A percentile compares a stretch with the other conserved stretches of the same genome.
Conservation (phyloP, 2,888 invertebrate genomes). For the Liodrosophila aerea region DNA sequence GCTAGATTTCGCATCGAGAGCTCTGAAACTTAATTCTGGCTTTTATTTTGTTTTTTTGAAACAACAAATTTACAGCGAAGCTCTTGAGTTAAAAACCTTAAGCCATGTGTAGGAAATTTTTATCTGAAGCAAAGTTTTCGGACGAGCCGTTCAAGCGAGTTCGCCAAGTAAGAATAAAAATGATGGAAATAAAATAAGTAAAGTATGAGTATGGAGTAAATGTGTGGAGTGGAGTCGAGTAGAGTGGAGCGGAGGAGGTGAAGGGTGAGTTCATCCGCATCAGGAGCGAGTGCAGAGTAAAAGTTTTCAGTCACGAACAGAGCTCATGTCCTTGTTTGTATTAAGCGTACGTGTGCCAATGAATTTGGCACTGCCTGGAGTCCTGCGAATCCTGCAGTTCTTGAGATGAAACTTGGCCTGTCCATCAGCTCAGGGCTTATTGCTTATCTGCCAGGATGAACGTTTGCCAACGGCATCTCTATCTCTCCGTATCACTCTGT, state of each 20-base stretch:
- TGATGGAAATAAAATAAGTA: constrained; percentile 75
- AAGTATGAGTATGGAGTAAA: constrained; percentile 56
- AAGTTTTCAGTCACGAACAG: constrained; percentile 79
- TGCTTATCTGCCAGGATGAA: constrained; percentile 69
- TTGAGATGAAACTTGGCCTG: constrained; percentile 63
- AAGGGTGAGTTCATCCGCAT: constrained; percentile 39
- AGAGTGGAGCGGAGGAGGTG: background rate
- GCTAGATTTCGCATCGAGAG: too few relatives aligned
- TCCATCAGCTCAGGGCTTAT: constrained; percentile 72
- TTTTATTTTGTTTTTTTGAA: background rate
- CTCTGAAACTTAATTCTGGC: too few relatives aligned
- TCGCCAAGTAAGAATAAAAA: constrained; percentile 60
- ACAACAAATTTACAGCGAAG: constrained; percentile 46
- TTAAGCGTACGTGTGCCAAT: constrained; percentile 77
- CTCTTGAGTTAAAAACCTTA: constrained; percentile 65
- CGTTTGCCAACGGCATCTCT: constrained; percentile 15
- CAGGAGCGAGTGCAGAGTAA: constrained; percentile 51
- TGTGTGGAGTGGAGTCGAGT: background rate
- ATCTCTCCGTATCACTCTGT: background rate
- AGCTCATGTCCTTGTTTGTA: constrained; percentile 80
- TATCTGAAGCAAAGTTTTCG: constrained; percentile 72
- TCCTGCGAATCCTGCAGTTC: constrained; percentile 5
- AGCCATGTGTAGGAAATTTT: constrained; percentile 79
- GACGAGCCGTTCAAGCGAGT: constrained; percentile 61
- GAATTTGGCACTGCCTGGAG: constrained; percentile 51